A percentile compares a stretch with the other conserved stretches of the same genome.
Evolutionary conservation across 53 echinoderm and acorn worm genomes (phyloP).

Genomic region (Stichopus horrens): DNA sequence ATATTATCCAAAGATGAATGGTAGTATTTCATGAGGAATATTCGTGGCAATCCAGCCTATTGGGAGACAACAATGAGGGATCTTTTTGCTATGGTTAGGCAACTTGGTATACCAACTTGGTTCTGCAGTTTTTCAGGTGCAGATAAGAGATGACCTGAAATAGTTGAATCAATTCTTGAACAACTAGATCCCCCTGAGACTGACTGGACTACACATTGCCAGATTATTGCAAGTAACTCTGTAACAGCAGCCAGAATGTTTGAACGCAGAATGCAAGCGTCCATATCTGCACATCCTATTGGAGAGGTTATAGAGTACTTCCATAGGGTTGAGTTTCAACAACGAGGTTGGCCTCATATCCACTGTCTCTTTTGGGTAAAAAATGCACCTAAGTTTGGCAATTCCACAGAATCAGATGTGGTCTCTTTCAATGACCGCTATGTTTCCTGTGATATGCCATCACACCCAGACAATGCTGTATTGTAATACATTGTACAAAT

Average conservation of each 20-base stretch:
- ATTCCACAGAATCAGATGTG: neutral
- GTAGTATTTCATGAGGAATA: conserved; percentile 55
- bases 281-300: conserved; percentile 66
- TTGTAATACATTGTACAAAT: neutral
- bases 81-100: conserved; percentile 58
- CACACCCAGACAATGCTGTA: neutral
- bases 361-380: conserved; percentile 39
- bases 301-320: conserved; percentile 56
- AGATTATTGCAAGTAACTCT: conserved; percentile 63
- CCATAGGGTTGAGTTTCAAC: conserved; percentile 61
- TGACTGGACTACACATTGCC: conserved; percentile 61
- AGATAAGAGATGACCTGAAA: conserved; percentile 60
- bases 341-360: conserved; percentile 59
- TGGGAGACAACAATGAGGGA: conserved; percentile 61
- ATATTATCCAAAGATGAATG: conserved; percentile 52
- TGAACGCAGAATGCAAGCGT: conserved; percentile 61
- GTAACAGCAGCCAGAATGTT: conserved; percentile 81
- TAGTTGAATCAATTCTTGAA: conserved; percentile 49
- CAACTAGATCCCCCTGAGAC: conserved; percentile 50
- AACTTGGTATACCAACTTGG: conserved; percentile 52
- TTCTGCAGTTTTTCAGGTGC: conserved; percentile 62
- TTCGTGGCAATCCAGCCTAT: conserved; percentile 12
- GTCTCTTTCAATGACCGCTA: neutral
- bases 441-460: conserved; percentile 27
- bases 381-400: neutral